Evolutionary conservation across 53 echinoderm and acorn worm genomes (phyloP), one percentile per base, ranked within the genome.

Genomic region (Mesocentrotus franciscanus): DNA sequence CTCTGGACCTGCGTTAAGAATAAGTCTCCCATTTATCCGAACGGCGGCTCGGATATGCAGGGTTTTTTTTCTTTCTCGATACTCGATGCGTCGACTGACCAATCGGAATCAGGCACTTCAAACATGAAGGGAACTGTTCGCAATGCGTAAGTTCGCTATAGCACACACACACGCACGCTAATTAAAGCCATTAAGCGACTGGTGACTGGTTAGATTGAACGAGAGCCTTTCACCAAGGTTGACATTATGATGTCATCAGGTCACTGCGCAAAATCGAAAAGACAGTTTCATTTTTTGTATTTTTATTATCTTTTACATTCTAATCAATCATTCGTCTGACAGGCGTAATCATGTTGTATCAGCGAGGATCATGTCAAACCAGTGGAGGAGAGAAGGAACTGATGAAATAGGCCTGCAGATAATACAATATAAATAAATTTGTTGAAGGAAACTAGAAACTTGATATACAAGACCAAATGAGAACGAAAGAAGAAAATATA

Each of bases 181-280:
- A 93, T 93, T 93, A 93, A 93, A 93, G 93, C 74, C 56, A 93
- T 49, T 93, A 66, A 92, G 92, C 12, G 92, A 92, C 92, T 92
- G 92, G 92, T 92, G 92, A 92, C 92, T 92, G 92, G 92, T 92
- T 35, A 66, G 33, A 11, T 9, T 16, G 56, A 32, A 29, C 58
- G 61, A 34, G 11, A 35, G 12, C 27, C 27, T 76, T 61, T 24
- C 30, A 93, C 35, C 93, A 76, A 93, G 93, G 92, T 93, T 56
- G 55, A 27, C 1, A 10, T 12, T 27, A 57, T 93, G 93, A 93
- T 75, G 93, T 76, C 76, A 93, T 93, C 60, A 56, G 93, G 78
- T 93, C 93, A 93, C 76, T 24, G 20, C n/a, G 92, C 68, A 33
- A 90, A 60, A 60, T 59, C 29, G 85, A 39, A 15, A 81, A 33